Evolutionary conservation across 1,140 invertebrate species (phyloP), one percentile per base, ranked within the genome.

Genomic region (Zaprionus capensis): DNA sequence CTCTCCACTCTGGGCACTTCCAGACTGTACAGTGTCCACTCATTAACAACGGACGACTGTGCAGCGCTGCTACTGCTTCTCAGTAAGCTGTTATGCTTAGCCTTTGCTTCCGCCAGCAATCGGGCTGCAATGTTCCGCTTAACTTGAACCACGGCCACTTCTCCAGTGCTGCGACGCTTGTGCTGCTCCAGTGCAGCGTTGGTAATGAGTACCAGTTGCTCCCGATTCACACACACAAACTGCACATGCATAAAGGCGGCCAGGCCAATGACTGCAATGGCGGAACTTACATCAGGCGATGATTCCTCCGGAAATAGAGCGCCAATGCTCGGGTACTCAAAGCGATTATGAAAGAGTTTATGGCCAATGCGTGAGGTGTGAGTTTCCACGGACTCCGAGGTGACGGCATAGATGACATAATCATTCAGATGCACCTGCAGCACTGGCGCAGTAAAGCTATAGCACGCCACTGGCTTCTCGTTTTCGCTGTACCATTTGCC

Each of bases 381-480:
- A 0, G 96, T 96, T 90, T 97, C 96, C 6, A 97, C 93, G 1
- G 96, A 96, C 69, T 95, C 95, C 46, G 96, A 95, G 2, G 96
- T 97, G 0, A 97, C 91, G 0, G 96, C 96, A 90, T 97, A 96
- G 1, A 97, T 88, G 58, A 96, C 94, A 62, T 95, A 95, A 67
- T 95, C 93, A 80, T 96, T 96, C 14, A 97, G 92, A 7, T 94
- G 94, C 34, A 97, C 94, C 56, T 95, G 93, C 70, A 94, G 94
- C 14, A 97, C 95, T 2, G 95, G 94, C 1, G 96, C 95, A 1
- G 96, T 97, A 70, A 97, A 96, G 5, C 95, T 94, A 86, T 96
- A 97, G 11, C 90, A 82, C 38, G 92, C 90, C 36, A 93, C 82
- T 1, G 88, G 91, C 61, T 93, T 92, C 31, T 88, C 91, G 46